Conservation (phyloP, 2,888 invertebrate species). For the Brachynemurus nebulosus region DNA sequence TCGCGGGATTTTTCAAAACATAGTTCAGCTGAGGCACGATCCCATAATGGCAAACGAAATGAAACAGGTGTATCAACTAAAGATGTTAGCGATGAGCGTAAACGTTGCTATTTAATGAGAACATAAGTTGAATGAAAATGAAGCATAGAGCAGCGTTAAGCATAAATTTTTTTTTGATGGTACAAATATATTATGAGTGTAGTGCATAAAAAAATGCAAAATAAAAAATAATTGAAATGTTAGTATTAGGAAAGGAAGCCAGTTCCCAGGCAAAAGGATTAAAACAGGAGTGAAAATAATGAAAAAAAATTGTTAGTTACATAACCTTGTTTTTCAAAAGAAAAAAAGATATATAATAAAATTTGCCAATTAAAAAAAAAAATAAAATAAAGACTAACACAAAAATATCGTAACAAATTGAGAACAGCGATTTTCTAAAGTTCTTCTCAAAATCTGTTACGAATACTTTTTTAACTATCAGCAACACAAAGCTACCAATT, state of each 20-base stretch:
- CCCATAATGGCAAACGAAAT: constrained; percentile 50
- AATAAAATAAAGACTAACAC: too few relatives aligned
- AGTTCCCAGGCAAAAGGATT: too few relatives aligned
- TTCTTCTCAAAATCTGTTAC: too few relatives aligned
- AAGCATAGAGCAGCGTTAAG: background rate
- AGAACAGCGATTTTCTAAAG: too few relatives aligned
- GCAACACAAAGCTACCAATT: too few relatives aligned
- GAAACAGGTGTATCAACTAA: constrained; percentile 32
- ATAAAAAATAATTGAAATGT: background rate
- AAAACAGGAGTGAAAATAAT: too few relatives aligned
- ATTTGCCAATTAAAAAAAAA: too few relatives aligned
- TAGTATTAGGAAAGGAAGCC: constrained; percentile 1
- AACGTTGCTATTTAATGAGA: constrained; percentile 28
- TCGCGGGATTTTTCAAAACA: constrained; percentile 59
- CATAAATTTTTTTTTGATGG: background rate
- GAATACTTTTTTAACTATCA: too few relatives aligned
- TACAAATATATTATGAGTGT: background rate
- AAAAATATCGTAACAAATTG: too few relatives aligned
- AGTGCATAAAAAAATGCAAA: background rate
- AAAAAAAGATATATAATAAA: too few relatives aligned
- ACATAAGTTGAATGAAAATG: background rate
- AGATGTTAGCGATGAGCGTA: constrained; percentile 37
- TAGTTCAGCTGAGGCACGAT: constrained; percentile 58
- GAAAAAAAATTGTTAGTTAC: too few relatives aligned
- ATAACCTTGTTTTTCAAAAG: too few relatives aligned